These are phyloP conservation scores for Leptodactylus fuscus DNA, from an alignment of 2,113 vertebrate genomes.

Conservation along the genomic window DNA sequence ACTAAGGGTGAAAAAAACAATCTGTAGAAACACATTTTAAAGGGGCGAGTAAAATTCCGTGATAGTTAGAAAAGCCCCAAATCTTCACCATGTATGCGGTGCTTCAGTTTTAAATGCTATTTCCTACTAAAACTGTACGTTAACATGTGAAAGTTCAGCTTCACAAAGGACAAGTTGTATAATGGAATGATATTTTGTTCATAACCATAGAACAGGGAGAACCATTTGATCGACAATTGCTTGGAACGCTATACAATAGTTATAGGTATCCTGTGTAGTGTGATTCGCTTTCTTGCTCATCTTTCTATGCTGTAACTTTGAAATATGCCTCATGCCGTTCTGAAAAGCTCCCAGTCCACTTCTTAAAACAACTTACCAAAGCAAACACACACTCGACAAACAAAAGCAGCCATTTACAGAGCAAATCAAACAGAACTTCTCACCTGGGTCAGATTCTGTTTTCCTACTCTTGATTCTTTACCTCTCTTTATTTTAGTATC, in stretches of 20 bases:
- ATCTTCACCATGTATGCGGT: not conserved
- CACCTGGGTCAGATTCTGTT: constrained; percentile 59
- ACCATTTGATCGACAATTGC: constrained; percentile 24
- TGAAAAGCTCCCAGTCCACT: constrained; percentile 56
- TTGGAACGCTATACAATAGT: constrained; percentile 8
- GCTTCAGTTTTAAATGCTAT: not conserved
- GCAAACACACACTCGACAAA: constrained; percentile 44
- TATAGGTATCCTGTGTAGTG: constrained; percentile 25
- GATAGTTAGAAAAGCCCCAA: not conserved
- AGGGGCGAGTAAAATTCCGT: too few species aligned
- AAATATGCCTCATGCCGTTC: constrained; percentile 55
- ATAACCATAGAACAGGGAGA: not conserved
- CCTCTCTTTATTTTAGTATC: constrained; percentile 10
- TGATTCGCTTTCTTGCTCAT: not conserved
- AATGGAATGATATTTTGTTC: constrained; percentile 13
- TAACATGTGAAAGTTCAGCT: not conserved
- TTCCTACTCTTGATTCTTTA: constrained; percentile 18
- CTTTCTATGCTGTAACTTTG: constrained; percentile 46
- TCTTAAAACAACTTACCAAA: constrained; percentile 53
- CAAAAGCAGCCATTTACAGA: constrained; percentile 53
- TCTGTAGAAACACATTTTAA: too few species aligned
- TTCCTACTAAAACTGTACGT: not conserved
- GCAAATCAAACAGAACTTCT: constrained; percentile 56
- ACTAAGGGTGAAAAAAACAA: too few species aligned
- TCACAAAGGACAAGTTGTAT: constrained; percentile 6